Evolutionary conservation across 2,113 vertebrate genomes (phyloP).

Genomic region (Carassius carassius): DNA sequence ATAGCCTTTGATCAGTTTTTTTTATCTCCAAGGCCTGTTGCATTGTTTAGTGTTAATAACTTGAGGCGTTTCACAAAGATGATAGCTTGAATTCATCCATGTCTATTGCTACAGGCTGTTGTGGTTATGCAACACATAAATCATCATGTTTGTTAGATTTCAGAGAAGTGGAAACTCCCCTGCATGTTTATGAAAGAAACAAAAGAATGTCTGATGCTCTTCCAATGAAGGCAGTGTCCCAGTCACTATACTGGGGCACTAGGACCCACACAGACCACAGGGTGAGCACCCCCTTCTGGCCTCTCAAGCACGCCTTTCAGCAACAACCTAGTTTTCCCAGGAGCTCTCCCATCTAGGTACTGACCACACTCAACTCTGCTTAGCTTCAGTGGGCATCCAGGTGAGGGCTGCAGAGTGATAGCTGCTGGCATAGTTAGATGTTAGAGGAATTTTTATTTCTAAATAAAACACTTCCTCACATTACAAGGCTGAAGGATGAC

Average conservation of each 20-base stretch:
- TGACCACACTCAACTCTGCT: too few species aligned
- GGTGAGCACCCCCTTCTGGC: too few species aligned
- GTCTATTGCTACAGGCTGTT: constrained; percentile 12
- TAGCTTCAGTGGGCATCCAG: too few species aligned
- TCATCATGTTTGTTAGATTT: constrained; percentile 15
- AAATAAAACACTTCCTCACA: not conserved
- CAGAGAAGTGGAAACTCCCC: constrained; percentile 1
- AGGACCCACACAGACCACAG: too few species aligned
- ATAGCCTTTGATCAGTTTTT: not conserved
- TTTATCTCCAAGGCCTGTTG: not conserved
- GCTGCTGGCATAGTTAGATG: too few species aligned
- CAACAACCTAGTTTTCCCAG: too few species aligned
- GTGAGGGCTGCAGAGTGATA: too few species aligned
- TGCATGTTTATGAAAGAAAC: constrained; percentile 4
- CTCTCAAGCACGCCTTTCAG: too few species aligned
- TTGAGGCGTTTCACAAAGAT: not conserved
- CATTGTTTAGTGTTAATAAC: not conserved
- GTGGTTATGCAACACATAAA: constrained; percentile 33
- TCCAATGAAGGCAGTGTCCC: not conserved
- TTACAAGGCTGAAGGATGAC: not conserved
- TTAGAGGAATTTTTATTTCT: not conserved
- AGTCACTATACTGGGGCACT: too few species aligned
- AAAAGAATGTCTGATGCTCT: not conserved
- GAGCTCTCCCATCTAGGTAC: too few species aligned
- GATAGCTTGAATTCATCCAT: not conserved